A percentile compares a stretch with the other conserved stretches of the same genome.
Evolutionary conservation across 2,113 vertebrate genomes (phyloP).

Genomic region (Pseudorhombus dupliciocellatus): DNA sequence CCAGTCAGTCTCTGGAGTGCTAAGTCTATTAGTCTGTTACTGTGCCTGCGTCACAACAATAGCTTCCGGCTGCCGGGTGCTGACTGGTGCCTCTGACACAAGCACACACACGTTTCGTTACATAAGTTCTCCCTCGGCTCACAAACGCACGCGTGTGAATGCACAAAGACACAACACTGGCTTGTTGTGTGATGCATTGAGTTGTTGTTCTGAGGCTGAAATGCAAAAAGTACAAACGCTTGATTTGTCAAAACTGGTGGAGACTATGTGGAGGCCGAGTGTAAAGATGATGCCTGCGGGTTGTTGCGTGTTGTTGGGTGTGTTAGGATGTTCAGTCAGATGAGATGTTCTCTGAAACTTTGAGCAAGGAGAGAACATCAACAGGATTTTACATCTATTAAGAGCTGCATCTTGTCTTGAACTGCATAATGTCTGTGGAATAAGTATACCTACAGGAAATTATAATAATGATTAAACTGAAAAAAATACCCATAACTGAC

Average conservation of each 20-base stretch:
- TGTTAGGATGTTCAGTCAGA: not conserved
- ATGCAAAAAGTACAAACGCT: not conserved
- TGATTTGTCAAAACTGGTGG: constrained; percentile 15
- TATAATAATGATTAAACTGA: not conserved
- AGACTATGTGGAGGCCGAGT: not conserved
- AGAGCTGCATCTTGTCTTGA: too few relatives aligned
- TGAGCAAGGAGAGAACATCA: not conserved
- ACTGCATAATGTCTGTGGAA: too few relatives aligned
- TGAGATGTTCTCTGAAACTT: not conserved
- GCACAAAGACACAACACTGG: not conserved
- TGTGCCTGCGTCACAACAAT: constrained; percentile 48
- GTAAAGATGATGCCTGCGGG: not conserved
- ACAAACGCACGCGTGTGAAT: constrained; percentile 6
- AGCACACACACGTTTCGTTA: constrained; percentile 28
- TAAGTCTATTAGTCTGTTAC: constrained; percentile 54
- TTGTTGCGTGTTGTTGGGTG: not conserved
- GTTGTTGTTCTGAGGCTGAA: not conserved
- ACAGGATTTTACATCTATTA: not conserved
- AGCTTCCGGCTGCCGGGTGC: constrained; percentile 29
- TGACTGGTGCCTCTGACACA: constrained; percentile 30
- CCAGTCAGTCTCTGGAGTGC: constrained; percentile 23
- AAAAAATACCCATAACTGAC: not conserved
- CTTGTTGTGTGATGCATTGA: not conserved
- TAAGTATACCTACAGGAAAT: too few relatives aligned
- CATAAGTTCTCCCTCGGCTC: constrained; percentile 30